These are phyloP conservation scores for Urocitellus parryii DNA, from an alignment of 2,113 vertebrate genomes.

Conservation along the genomic window DNA sequence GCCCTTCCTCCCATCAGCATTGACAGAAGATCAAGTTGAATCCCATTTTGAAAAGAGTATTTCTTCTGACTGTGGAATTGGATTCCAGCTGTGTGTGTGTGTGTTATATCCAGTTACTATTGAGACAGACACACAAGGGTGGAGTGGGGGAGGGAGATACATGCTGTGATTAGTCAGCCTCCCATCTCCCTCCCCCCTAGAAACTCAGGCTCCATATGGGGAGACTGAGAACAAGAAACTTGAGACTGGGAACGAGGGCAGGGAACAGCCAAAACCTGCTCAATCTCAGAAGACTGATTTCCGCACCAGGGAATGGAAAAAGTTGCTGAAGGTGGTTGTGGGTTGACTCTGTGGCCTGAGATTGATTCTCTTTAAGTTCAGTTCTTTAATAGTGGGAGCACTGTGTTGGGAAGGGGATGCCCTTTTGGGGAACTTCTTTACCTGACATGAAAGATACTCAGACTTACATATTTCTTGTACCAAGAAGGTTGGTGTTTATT, in stretches of 20 bases:
- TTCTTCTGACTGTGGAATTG: constrained; percentile 56
- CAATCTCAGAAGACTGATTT: constrained; percentile 47
- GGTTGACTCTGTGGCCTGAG: constrained; percentile 15
- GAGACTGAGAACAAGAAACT: constrained; percentile 68
- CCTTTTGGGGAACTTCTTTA: constrained; percentile 12
- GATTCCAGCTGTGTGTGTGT: neutral
- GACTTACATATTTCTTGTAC: neutral
- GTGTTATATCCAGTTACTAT: constrained; percentile 51
- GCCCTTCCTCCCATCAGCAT: neutral
- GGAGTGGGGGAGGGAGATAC: neutral
- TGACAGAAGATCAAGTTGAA: constrained; percentile 17
- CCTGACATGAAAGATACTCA: constrained; percentile 10
- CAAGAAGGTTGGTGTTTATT: constrained; percentile 13
- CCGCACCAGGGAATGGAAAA: constrained; percentile 18
- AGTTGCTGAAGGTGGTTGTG: neutral
- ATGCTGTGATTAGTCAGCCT: constrained; percentile 67
- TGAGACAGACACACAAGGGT: neutral
- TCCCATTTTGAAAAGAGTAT: constrained; percentile 48
- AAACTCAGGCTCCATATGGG: constrained; percentile 50
- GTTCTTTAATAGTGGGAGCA: neutral
- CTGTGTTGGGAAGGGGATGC: neutral
- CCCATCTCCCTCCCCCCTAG: neutral
- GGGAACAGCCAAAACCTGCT: constrained; percentile 52
- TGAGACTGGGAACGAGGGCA: constrained; percentile 57
- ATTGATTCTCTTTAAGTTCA: neutral